Evolutionary conservation across 2,113 vertebrate species (phyloP).

Genomic region (Xenotilapia caudafasciata): DNA sequence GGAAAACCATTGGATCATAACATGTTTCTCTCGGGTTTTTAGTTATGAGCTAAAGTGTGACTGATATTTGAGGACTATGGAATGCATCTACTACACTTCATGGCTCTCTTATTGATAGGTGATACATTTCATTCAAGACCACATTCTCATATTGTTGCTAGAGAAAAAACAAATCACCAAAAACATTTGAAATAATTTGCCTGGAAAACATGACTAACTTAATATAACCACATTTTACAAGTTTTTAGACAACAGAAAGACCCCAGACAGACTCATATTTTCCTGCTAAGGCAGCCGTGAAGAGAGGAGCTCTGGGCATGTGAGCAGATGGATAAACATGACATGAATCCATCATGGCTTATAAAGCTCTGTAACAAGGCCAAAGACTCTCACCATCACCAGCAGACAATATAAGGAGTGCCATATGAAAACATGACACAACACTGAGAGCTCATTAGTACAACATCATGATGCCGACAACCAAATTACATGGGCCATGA

Average conservation of each 20-base stretch:
- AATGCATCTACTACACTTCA: not conserved
- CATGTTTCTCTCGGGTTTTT: rapidly evolving
- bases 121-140: not conserved
- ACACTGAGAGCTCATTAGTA: slow-evolving; percentile 13
- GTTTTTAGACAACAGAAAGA: not conserved
- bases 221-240: not conserved
- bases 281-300: not conserved
- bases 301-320: not conserved
- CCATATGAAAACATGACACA: slow-evolving; percentile 26
- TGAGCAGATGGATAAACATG: slow-evolving; percentile 4
- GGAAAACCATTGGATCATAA: not conserved
- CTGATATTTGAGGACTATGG: not conserved
- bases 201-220: not conserved
- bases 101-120: not conserved
- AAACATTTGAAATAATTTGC: not conserved
- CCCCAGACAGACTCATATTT: not conserved
- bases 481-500: slow-evolving; percentile 15
- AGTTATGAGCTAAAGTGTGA: not conserved
- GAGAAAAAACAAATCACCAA: not conserved
- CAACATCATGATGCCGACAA: slow-evolving; percentile 8
- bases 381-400: not conserved
- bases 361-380: not conserved
- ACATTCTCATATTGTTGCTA: not conserved
- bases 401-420: not conserved
- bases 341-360: not conserved